Base-by-base conservation (phyloP, 2,888 invertebrate species). In the Coleophora deauratella region DNA sequence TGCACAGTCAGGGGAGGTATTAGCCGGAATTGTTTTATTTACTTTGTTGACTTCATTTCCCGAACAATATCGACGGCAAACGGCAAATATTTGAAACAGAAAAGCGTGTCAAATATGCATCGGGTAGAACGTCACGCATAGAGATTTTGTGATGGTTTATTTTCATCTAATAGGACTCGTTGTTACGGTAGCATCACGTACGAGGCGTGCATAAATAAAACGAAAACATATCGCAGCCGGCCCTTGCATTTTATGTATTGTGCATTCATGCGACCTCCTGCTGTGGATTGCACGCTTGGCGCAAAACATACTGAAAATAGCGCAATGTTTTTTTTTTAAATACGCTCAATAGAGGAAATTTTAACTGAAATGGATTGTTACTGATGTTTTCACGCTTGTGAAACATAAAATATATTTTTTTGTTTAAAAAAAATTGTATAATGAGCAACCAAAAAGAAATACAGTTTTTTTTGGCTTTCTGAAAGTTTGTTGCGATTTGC, bases 261-360 rank as follows among this genome's bases (percentile, higher is more conserved):
- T 62, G 69, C 72, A 71, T 72, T 73, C 70, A 70, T 67, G 63
- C 70, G 59, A 65, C 68, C 70, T 64, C 74, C 72, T 62, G 67
- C 62, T 43, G 73, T 51, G 73, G 52, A 52, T 52, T 60, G 64
- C 64, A 72, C 70, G 74, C 70, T 62, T 70, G 56, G 66, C 63
- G 48, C 57, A 62, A 59, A 63, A 61, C 68, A 69, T 66, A 70
- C 74, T 71, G 65, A 72, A 74, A 71, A 58, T 63, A 71, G 72
- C 62, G 59, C 65, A 72, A 72, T 66, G 61, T 65, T 68, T 71
- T 69, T 68, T 71, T 69, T 21, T 73, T 66, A 46, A 55, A 68
- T 66, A 70, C 65, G 60, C 62, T 57, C 59, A 30, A 59, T 54
- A 57, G 61, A 53, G 56, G 52, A 63, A 65, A 62, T 58, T 66